These are phyloP conservation scores for Oasisia sp. DNA, from an alignment of 2,888 invertebrate genomes.

Conservation along the genomic window DNA sequence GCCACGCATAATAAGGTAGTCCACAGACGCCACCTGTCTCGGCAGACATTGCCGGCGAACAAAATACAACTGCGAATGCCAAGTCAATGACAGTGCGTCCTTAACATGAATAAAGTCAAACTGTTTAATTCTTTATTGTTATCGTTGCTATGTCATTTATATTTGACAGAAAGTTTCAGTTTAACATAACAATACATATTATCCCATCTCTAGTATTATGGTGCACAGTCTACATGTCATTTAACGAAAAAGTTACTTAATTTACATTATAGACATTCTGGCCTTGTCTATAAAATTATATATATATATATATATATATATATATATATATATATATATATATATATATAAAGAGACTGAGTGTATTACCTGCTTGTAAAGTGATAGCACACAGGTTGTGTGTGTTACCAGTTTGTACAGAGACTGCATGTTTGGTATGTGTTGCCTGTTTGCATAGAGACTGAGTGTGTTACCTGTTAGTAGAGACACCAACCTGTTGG, in stretches of 20 bases:
- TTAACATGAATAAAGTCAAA: background rate
- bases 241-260: background rate
- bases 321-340: too few species aligned
- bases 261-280: background rate
- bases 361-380: too few species aligned
- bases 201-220: background rate
- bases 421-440: too few species aligned
- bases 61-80: slow-evolving; percentile 12
- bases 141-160: background rate
- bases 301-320: too few species aligned
- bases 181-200: background rate
- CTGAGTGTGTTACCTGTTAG: too few species aligned
- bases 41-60: background rate
- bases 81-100: background rate
- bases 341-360: too few species aligned
- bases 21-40: background rate
- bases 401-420: too few species aligned
- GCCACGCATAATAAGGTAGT: background rate
- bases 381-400: too few species aligned
- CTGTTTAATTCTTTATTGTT: background rate
- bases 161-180: background rate
- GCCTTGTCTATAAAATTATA: too few species aligned
- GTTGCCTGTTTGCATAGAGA: too few species aligned
- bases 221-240: background rate
- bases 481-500: too few species aligned